These are phyloP conservation scores for Columba guinea DNA, from an alignment of 2,797 vertebrate genomes.

Conservation along the genomic window DNA sequence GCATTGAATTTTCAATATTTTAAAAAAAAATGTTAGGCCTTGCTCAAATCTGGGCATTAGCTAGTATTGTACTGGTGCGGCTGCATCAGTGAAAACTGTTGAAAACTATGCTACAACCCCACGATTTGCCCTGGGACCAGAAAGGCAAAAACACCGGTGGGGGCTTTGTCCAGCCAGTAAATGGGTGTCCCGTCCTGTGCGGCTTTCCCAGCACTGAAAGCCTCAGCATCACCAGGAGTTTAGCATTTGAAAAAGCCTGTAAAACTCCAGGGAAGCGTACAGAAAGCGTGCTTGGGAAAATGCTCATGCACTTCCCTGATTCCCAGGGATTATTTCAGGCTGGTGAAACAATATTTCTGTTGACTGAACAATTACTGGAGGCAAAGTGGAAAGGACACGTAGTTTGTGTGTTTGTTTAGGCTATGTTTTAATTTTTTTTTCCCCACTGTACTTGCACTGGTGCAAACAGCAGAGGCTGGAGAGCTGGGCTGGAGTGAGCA, in stretches of 20 bases:
- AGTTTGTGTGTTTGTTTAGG: background rate
- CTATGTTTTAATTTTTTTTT: background rate
- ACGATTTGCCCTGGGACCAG: background rate
- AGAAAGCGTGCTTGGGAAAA: background rate
- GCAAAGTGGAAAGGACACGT: background rate
- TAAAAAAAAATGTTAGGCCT: background rate
- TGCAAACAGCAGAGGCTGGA: background rate
- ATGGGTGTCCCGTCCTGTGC: background rate
- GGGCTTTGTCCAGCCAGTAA: background rate
- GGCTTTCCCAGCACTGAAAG: background rate
- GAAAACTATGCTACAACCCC: background rate
- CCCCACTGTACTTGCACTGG: background rate
- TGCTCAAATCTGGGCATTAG: background rate
- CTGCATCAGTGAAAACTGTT: background rate
- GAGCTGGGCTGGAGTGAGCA: background rate
- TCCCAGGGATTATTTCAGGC: slow-evolving; percentile 36
- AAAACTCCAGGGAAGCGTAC: background rate
- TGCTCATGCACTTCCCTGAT: background rate
- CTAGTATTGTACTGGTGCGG: background rate
- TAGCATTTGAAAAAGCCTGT: background rate
- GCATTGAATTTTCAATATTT: background rate
- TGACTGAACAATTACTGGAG: slow-evolving; percentile 23
- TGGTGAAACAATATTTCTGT: slow-evolving; percentile 11
- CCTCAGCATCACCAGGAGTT: rapidly evolving
- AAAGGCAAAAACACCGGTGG: background rate